A percentile compares a stretch with the other conserved stretches of the same genome.
These are phyloP conservation scores for Dissostichus mawsoni DNA, from an alignment of 2,113 vertebrate genomes.

Conservation along the genomic window DNA sequence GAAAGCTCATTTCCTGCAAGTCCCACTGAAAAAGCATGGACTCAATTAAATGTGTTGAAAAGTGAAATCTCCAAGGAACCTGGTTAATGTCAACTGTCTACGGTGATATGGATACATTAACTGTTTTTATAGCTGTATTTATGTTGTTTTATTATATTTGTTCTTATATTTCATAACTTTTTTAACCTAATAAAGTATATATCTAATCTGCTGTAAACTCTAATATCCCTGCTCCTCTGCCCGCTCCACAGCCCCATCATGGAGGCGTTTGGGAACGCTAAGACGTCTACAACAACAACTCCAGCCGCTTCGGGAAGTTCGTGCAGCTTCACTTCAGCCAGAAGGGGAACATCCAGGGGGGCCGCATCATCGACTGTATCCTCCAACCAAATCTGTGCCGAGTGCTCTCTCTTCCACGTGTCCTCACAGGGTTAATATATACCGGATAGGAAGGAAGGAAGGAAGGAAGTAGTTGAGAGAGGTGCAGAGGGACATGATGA, in stretches of 20 bases:
- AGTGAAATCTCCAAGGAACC: too few relatives aligned
- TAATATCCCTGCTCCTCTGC: too few relatives aligned
- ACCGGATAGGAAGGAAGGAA: neutral
- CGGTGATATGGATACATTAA: too few relatives aligned
- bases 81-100: too few relatives aligned
- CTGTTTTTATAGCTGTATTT: too few relatives aligned
- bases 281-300: conserved; percentile 99
- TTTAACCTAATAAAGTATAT: too few relatives aligned
- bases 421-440: neutral
- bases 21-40: too few relatives aligned
- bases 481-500: neutral
- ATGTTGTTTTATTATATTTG: too few relatives aligned
- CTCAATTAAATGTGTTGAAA: too few relatives aligned
- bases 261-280: conserved; percentile 98
- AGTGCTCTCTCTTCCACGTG: neutral
- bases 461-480: conserved; percentile 3
- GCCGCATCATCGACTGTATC: conserved; percentile 99
- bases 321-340: conserved; percentile 95
- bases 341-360: conserved; percentile 96
- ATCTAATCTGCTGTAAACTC: too few relatives aligned
- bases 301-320: conserved; percentile 98
- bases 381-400: conserved; percentile 61
- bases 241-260: conserved; percentile 91
- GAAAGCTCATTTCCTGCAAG: too few relatives aligned
- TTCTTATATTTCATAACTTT: too few relatives aligned